Evolutionary conservation across 2,113 vertebrate species (phyloP).

Genomic region (Ictalurus furcatus): DNA sequence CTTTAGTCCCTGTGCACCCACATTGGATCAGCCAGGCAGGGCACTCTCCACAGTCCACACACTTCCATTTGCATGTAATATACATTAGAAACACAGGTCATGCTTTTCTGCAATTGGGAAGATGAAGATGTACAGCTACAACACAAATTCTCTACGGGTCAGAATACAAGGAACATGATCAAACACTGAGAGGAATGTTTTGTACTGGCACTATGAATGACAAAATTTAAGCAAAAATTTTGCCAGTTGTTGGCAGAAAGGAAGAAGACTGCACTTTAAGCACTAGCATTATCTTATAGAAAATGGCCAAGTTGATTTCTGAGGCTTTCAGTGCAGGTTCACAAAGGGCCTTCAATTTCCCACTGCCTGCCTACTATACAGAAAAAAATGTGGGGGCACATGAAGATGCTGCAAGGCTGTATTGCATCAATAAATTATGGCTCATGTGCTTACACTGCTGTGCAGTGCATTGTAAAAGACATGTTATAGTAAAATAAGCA

Average conservation of each 20-base stretch:
- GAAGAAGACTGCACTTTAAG: neutral
- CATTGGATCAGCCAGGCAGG: neutral
- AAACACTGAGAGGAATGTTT: neutral
- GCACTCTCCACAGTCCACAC: neutral
- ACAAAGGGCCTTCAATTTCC: slow-evolving; percentile 37
- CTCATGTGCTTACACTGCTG: slow-evolving; percentile 44
- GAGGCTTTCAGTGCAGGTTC: slow-evolving; percentile 22
- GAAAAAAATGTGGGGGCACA: neutral
- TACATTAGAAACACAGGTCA: neutral
- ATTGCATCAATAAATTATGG: slow-evolving; percentile 60
- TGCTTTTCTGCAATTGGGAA: neutral
- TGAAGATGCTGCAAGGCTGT: slow-evolving; percentile 36
- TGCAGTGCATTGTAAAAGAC: slow-evolving; percentile 53
- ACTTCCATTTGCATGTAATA: slow-evolving; percentile 7
- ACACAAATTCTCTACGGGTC: neutral
- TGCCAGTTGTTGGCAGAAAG: neutral
- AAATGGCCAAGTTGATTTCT: slow-evolving; percentile 39
- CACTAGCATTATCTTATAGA: slow-evolving; percentile 8
- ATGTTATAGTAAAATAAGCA: slow-evolving; percentile 56
- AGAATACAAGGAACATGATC: neutral
- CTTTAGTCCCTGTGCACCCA: slow-evolving; percentile 8
- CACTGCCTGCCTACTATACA: slow-evolving; percentile 1
- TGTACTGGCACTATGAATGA: neutral
- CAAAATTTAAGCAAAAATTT: slow-evolving; percentile 23
- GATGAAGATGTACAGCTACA: neutral